phyloP scores from a whole-genome alignment of 2,888 invertebrate species.

The Parnassius smintheus region DNA sequence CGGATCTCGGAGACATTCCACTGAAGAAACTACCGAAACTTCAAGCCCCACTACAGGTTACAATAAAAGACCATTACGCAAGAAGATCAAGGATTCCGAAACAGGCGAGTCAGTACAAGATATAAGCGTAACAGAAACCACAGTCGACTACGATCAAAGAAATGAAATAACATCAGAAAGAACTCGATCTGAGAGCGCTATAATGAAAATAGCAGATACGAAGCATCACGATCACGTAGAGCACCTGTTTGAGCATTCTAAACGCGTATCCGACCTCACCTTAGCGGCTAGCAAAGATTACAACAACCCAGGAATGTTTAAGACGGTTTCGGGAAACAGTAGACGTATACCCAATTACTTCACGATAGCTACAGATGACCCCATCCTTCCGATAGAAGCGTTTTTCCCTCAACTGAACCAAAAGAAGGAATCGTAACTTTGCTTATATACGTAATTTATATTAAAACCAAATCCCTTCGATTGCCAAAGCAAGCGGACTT shows the following conservation, averaged over 20 bases:
- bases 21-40: slow-evolving; percentile 61
- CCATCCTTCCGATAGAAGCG: slow-evolving; percentile 89
- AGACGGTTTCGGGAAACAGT: slow-evolving; percentile 83
- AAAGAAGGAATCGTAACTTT: slow-evolving; percentile 77
- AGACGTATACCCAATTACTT: slow-evolving; percentile 85
- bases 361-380: slow-evolving; percentile 89
- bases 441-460: slow-evolving; percentile 44
- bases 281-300: slow-evolving; percentile 87
- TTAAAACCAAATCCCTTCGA: slow-evolving; percentile 65
- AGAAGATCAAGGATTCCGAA: slow-evolving; percentile 65
- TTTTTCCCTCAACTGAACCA: slow-evolving; percentile 88
- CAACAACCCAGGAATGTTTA: slow-evolving; percentile 86
- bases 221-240: slow-evolving; percentile 69
- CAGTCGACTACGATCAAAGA: slow-evolving; percentile 47
- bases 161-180: slow-evolving; percentile 70
- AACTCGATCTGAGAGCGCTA: slow-evolving; percentile 74
- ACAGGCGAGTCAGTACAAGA: slow-evolving; percentile 68
- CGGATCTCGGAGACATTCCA: slow-evolving; percentile 62
- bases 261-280: slow-evolving; percentile 87
- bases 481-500: slow-evolving; percentile 65
- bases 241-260: slow-evolving; percentile 79
- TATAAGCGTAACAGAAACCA: slow-evolving; percentile 60
- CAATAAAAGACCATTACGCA: slow-evolving; percentile 60
- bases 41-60: slow-evolving; percentile 50
- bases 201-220: slow-evolving; percentile 81